Percentiles rank a stretch among this genome's conserved stretches.
phyloP scores from a whole-genome alignment of 1,140 invertebrate genomes.

The Mizuhopecten yessoensis region DNA sequence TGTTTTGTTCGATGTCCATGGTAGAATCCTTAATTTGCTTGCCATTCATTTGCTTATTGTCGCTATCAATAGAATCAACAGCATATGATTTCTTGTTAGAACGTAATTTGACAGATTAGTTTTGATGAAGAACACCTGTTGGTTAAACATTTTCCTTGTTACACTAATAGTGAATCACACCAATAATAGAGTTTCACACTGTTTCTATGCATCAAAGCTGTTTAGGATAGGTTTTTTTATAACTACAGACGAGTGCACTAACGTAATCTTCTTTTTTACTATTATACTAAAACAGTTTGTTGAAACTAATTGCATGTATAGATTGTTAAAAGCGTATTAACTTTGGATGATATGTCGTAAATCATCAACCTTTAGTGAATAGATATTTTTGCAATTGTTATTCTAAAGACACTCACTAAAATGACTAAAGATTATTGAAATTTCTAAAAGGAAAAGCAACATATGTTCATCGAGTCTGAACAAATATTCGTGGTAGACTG shows the following conservation, averaged over 20 bases:
- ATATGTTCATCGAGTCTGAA: too few relatives aligned
- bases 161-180: not conserved
- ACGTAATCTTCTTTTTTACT: too few relatives aligned
- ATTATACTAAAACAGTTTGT: too few relatives aligned
- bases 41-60: conserved; percentile 1
- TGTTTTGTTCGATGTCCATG: not conserved
- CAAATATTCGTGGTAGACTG: too few relatives aligned
- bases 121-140: not conserved
- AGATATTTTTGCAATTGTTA: too few relatives aligned
- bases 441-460: too few relatives aligned
- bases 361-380: too few relatives aligned
- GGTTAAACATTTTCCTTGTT: not conserved
- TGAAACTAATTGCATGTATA: too few relatives aligned
- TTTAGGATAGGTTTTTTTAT: not conserved
- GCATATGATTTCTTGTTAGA: not conserved
- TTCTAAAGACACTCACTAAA: too few relatives aligned
- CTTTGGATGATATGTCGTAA: too few relatives aligned
- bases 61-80: not conserved
- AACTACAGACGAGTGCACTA: not conserved
- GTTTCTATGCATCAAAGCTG: not conserved
- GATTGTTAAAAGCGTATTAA: too few relatives aligned
- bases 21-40: not conserved
- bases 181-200: not conserved
- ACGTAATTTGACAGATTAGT: not conserved
- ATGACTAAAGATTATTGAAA: too few relatives aligned